Percentiles rank a stretch among this genome's conserved stretches.
phyloP scores from a whole-genome alignment of 2,888 invertebrate genomes.

The Dascillus cervinus region DNA sequence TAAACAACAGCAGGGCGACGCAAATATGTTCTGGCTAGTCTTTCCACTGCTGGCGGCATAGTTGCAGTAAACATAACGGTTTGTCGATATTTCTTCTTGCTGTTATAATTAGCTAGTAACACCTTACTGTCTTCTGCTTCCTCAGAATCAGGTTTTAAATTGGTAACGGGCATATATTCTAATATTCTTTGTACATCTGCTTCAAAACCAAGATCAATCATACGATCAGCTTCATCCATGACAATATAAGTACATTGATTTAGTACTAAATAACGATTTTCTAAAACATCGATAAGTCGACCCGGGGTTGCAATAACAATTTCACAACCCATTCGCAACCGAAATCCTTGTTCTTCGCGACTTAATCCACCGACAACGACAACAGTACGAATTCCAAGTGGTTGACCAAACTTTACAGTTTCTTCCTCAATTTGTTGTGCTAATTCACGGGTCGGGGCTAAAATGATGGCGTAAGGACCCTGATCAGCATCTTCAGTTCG shows the following conservation, averaged over 20 bases:
- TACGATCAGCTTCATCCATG: slow-evolving; percentile 93
- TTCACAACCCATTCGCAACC: slow-evolving; percentile 94
- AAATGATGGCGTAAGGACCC: slow-evolving; percentile 97
- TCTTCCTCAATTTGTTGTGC: slow-evolving; percentile 99
- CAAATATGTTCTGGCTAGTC: slow-evolving; percentile 89
- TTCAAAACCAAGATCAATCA: slow-evolving; percentile 99
- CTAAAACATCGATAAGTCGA: slow-evolving; percentile 96
- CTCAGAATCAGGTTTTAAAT: slow-evolving; percentile 95
- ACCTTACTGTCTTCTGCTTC: slow-evolving; percentile 82
- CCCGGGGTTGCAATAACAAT: slow-evolving; percentile 99
- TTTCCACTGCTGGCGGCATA: slow-evolving; percentile 97
- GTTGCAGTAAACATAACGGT: slow-evolving; percentile 99
- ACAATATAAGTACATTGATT: slow-evolving; percentile 98
- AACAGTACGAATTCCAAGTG: slow-evolving; percentile 86
- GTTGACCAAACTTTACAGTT: slow-evolving; percentile 93
- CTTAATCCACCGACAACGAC: slow-evolving; percentile 98
- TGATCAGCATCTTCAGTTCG: slow-evolving; percentile 84
- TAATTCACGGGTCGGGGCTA: slow-evolving; percentile 98
- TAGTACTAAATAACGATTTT: slow-evolving; percentile 94
- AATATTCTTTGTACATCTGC: slow-evolving; percentile 96
- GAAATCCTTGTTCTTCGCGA: slow-evolving; percentile 97
- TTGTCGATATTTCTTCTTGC: slow-evolving; percentile 96
- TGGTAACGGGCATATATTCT: slow-evolving; percentile 96
- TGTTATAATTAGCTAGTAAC: slow-evolving; percentile 86
- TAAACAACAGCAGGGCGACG: slow-evolving; percentile 93